phyloP scores from a whole-genome alignment of 92 coral and sea anemone species.

The Parazoanthus darwini region DNA sequence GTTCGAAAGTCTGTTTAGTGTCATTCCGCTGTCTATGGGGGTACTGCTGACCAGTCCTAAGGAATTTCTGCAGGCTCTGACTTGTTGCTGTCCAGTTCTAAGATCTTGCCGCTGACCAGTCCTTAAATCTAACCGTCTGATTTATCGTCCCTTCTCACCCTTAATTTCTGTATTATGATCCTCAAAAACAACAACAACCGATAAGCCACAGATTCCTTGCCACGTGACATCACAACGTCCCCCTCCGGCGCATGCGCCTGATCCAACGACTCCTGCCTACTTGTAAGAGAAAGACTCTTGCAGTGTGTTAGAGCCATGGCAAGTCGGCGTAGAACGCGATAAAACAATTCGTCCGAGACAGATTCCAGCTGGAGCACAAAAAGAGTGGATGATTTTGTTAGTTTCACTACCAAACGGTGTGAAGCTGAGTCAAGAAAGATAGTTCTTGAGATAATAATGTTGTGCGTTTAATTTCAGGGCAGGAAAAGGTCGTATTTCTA shows the following conservation, averaged over 20 bases:
- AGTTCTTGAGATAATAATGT: no score
- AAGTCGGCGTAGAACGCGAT: slow-evolving; percentile 74
- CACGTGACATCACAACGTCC: neutral
- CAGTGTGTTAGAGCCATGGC: slow-evolving; percentile 82
- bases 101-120: neutral
- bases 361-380: slow-evolving; percentile 63
- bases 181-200: slow-evolving; percentile 20
- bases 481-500: no score
- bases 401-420: neutral
- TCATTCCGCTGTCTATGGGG: no score
- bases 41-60: no score
- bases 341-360: slow-evolving; percentile 69
- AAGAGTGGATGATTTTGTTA: neutral
- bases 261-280: slow-evolving; percentile 59
- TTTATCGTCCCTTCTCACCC: neutral
- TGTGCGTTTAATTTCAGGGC: no score
- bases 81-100: neutral
- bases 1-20: no score
- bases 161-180: slow-evolving; percentile 15
- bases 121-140: neutral
- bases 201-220: slow-evolving; percentile 2
- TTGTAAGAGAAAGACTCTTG: slow-evolving; percentile 63
- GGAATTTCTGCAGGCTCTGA: no score
- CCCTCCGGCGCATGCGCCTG: slow-evolving; percentile 26
- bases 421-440: no score